Evolutionary conservation across 1,140 invertebrate species (phyloP), one percentile per base, ranked within the genome.

Genomic region (Tetraneura akinire): DNA sequence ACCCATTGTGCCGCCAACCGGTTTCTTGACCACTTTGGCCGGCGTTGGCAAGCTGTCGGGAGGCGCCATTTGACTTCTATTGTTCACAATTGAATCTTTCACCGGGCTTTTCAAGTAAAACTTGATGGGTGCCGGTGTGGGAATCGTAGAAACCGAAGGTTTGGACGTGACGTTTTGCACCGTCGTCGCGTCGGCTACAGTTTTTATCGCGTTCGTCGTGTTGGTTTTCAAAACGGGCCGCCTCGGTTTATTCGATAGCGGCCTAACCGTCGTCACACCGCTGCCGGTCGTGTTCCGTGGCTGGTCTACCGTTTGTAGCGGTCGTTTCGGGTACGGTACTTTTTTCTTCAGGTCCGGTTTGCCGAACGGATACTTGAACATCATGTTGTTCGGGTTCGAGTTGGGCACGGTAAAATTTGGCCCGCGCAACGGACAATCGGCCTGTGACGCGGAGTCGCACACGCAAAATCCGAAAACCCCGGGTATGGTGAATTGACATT

Each of bases 401-500:
- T n/a, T n/a, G n/a, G 26, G 10, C 6, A 78, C 8, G 26, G 37
- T 21, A 0, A 55, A 45, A 16, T 78, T 21, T 47, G 62, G 74
- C 26, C 13, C 74, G 8, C 26, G 26, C 9, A 23, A 26, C 18
- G 16, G 4, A 60, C 74, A 78, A 16, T 60, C 55, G 6, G 11
- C 6, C 14, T 10, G 80, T 76, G 62, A 71, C 18, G 73, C 92
- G 16, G 80, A 70, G 18, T 82, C 92, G 84, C 94, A 96, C 78
- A 92, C 90, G 84, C 95, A 96, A 84, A 93, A 89, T 60, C 95
- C 95, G 84, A 95, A 95, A 9, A 96, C 89, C 85, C 95, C 92
- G 14, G 93, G 93, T 81, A 96, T 94, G 9, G 95, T 88, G 84
- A 93, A 96, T 85, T 95, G 93, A 81, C 95, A 96, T 83, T 94